Percentiles rank a stretch among this genome's conserved stretches.
Evolutionary conservation across 2,113 vertebrate genomes (phyloP).

Genomic region (Egretta garzetta): DNA sequence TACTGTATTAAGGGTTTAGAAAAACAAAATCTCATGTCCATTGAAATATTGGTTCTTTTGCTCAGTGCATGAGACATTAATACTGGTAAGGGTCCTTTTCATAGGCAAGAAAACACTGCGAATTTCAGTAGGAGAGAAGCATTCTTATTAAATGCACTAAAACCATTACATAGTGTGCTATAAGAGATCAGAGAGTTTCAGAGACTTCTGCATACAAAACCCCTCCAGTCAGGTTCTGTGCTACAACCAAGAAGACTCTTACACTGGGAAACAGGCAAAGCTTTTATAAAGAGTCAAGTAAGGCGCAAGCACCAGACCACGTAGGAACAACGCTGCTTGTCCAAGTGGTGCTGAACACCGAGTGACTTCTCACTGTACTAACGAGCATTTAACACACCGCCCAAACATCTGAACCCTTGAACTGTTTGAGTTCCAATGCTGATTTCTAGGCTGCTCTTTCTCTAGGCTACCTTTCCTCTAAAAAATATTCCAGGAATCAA

Average conservation of each 20-base stretch:
- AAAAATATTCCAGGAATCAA: background rate
- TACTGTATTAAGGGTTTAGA: background rate
- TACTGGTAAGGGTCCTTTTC: background rate
- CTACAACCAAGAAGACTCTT: background rate
- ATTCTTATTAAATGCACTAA: background rate
- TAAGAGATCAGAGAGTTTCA: background rate
- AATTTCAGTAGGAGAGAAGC: background rate
- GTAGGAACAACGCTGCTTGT: background rate
- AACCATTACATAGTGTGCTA: background rate
- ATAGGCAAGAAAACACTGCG: background rate
- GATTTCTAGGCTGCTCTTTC: background rate
- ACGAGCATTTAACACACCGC: background rate
- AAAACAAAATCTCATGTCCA: background rate
- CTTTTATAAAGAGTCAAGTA: background rate
- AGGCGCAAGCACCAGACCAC: background rate
- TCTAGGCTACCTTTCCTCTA: background rate
- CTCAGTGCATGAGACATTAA: background rate
- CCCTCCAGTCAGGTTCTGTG: background rate
- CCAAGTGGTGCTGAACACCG: background rate
- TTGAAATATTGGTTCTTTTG: background rate
- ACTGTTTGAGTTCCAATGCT: background rate
- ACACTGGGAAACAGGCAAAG: background rate
- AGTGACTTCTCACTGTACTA: background rate
- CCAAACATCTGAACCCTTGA: background rate
- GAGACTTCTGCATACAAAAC: background rate